Evolutionary conservation across 2,888 invertebrate genomes (phyloP), one percentile per base, ranked within the genome.

Genomic region (Macropis europaea): DNA sequence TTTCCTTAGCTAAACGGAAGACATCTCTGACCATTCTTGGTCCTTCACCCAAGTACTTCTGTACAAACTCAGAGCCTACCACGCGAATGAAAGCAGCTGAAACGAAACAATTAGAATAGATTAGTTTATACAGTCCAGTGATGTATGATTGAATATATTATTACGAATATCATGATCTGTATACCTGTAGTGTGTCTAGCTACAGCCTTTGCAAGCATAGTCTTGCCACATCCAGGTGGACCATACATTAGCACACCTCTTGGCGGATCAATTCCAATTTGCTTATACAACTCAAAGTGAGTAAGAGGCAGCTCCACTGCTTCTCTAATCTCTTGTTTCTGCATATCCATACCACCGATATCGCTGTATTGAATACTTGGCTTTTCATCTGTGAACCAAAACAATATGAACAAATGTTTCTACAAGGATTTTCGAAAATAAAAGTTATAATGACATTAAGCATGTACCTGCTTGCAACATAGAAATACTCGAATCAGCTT

Each of bases 1-100:
- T 99, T 91, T 99, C 99, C 90, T 99, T 98, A 15, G 99, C 99
- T 75, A 99, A 93, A 85, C 99, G 95, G 91, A 99, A 99, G 11
- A 99, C 99, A 90, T 99, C 99, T 73, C 99, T 93, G 30, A 99
- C 99, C 99, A 99, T 99, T 60, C 99, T 94, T 0, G 99, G 99
- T 0, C 99, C 99, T 90, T 99, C 99, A 32, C 99, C 99, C 59
- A 99, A 92, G 89, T 99, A 99, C 89, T 99, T 99, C 91, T 99
- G 99, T 3, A 99, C 99, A 90, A 99, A 99, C 91, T 99, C 99
- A 0, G 99, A 99, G 3, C 99, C 99, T 15, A 99, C 99, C 13
- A 99, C 99, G 75, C 99, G 94, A 84, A 99, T 99, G 89, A 99
- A 99, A 0, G 99, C 97, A 83, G 99, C 99, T 93, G 86, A n/a